Conservation (phyloP, 2,113 vertebrate genomes). For the Jaculus jaculus region DNA sequence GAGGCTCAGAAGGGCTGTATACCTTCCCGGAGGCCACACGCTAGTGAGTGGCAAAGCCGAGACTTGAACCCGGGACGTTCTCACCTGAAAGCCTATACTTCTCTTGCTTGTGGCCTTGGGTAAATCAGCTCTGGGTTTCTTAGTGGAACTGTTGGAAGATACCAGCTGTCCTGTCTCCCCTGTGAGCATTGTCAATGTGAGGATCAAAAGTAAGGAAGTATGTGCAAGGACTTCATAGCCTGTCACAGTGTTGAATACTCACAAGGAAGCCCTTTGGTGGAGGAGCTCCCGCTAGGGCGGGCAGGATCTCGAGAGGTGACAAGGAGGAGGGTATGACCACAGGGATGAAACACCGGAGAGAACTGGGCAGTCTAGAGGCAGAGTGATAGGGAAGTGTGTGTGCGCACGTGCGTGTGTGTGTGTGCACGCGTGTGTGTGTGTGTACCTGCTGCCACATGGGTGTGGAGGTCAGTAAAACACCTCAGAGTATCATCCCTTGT, state of each 20-base stretch:
- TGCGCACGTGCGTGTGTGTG: too few species aligned
- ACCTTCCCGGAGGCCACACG: neutral
- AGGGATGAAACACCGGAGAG: neutral
- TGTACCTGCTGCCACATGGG: too few species aligned
- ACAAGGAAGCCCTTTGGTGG: slow-evolving; percentile 52
- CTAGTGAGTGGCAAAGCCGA: neutral
- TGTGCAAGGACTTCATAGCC: slow-evolving; percentile 47
- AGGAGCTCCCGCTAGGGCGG: slow-evolving; percentile 20
- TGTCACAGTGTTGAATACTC: slow-evolving; percentile 45
- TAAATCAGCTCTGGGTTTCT: slow-evolving; percentile 30
- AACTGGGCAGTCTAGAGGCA: neutral
- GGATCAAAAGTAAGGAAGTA: slow-evolving; percentile 49
- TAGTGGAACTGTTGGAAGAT: neutral
- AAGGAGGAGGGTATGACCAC: neutral
- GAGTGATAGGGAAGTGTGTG: neutral
- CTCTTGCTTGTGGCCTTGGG: slow-evolving; percentile 7
- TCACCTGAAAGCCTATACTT: neutral
- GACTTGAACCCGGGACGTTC: slow-evolving; percentile 15
- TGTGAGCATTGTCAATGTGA: neutral
- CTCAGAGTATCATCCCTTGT: too few species aligned
- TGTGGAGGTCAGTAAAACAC: too few species aligned
- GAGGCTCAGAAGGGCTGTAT: neutral
- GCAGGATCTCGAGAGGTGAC: neutral
- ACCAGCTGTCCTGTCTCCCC: neutral
- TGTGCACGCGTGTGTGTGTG: too few species aligned